Conservation (phyloP, 64 coral and sea anemone species). For the Montipora foliosa region DNA sequence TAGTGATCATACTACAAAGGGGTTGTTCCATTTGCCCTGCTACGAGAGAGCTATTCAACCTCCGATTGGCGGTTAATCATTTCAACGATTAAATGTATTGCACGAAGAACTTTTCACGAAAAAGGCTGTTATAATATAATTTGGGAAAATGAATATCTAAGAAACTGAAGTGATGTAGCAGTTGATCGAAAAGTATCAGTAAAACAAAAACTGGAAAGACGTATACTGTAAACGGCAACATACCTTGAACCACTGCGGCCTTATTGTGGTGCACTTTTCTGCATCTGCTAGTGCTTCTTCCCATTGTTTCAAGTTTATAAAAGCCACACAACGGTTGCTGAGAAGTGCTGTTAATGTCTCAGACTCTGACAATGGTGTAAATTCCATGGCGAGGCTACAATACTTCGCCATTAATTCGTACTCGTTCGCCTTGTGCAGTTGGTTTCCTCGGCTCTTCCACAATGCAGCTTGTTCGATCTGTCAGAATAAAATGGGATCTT, state of each 20-base stretch:
- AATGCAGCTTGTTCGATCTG: neutral
- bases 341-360: slow-evolving; percentile 34
- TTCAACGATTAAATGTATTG: too few relatives aligned
- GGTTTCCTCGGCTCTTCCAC: slow-evolving; percentile 22
- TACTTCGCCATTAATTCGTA: slow-evolving; percentile 8
- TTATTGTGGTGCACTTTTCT: slow-evolving; percentile 38
- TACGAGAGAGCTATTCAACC: too few relatives aligned
- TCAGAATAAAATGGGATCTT: too few relatives aligned
- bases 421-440: neutral
- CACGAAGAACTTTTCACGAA: too few relatives aligned
- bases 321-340: slow-evolving; percentile 43
- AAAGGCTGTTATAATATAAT: accelerated
- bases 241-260: slow-evolving; percentile 61
- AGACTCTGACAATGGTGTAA: neutral
- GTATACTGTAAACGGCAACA: neutral
- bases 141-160: too few relatives aligned
- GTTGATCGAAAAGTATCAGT: accelerated
- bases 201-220: neutral
- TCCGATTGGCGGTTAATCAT: too few relatives aligned
- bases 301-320: slow-evolving; percentile 28
- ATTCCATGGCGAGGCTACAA: slow-evolving; percentile 55
- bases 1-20: too few relatives aligned
- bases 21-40: too few relatives aligned
- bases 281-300: slow-evolving; percentile 51
- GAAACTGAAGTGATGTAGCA: accelerated